phyloP scores from a whole-genome alignment of 92 coral and sea anemone genomes.

The Umimayanthus chanpuru region DNA sequence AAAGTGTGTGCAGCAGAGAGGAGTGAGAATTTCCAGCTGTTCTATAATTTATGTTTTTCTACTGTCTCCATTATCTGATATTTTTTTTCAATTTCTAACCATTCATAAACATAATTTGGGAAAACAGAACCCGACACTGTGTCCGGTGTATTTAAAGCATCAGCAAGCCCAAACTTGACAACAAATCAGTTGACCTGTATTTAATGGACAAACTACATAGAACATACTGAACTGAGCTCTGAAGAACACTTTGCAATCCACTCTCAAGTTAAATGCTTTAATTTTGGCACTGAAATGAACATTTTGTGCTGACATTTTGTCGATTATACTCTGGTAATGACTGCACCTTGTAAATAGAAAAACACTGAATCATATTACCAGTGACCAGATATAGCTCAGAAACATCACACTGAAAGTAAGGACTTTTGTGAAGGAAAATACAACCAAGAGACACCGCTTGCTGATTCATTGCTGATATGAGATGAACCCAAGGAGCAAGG shows the following conservation, averaged over 20 bases:
- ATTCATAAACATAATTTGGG: no score
- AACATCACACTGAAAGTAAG: neutral
- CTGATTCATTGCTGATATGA: neutral
- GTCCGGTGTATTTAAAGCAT: neutral
- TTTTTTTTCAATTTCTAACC: no score
- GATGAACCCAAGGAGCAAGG: slow-evolving; percentile 27
- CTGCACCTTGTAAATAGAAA: neutral
- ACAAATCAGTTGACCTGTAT: no score
- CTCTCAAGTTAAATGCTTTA: neutral
- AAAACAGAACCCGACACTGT: neutral
- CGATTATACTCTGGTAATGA: neutral
- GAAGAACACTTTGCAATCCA: neutral
- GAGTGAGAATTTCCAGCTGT: no score
- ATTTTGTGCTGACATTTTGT: neutral
- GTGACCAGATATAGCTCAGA: neutral
- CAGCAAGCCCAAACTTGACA: neutral
- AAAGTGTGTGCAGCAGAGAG: neutral
- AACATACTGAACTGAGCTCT: neutral
- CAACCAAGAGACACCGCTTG: slow-evolving; percentile 40
- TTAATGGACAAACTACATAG: neutral
- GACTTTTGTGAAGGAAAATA: slow-evolving; percentile 47
- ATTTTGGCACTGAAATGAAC: neutral
- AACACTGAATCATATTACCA: neutral
- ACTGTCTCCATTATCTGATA: neutral
- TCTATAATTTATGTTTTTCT: no score